Percentiles rank a stretch among this genome's conserved stretches.
These are phyloP conservation scores for Mythimna vitellina DNA, from an alignment of 2,888 invertebrate genomes.

Conservation along the genomic window DNA sequence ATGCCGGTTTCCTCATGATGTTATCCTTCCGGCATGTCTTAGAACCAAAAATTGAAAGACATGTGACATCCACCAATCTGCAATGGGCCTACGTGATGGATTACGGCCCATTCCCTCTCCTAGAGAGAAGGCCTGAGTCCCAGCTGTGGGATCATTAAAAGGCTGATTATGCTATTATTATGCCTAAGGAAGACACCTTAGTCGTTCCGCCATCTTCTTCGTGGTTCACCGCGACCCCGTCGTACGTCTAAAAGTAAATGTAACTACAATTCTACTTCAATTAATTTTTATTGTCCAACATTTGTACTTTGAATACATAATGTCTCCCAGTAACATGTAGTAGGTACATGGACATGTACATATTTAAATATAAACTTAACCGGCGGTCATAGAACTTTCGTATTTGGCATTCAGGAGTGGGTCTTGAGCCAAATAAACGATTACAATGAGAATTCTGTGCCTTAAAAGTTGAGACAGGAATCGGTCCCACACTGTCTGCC, in stretches of 20 bases:
- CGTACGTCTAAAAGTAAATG: constrained; percentile 34
- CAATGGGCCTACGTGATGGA: no score
- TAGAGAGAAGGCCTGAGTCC: no score
- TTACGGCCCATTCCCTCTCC: no score
- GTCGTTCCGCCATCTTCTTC: no score
- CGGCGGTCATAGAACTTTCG: constrained; percentile 85
- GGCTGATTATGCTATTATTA: background rate
- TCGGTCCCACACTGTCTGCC: constrained; percentile 87
- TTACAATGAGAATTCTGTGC: constrained; percentile 85
- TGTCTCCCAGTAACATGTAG: constrained; percentile 62
- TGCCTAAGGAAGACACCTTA: no score
- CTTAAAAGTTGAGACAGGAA: constrained; percentile 75
- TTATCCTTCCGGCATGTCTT: no score
- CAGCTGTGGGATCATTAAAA: no score
- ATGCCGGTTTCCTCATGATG: no score
- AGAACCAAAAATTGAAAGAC: no score
- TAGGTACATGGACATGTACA: constrained; percentile 61
- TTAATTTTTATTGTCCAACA: constrained; percentile 69
- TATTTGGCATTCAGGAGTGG: constrained; percentile 86
- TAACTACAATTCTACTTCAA: constrained; percentile 63
- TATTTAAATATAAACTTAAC: constrained; percentile 72
- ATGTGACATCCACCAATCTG: no score
- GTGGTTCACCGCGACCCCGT: no score
- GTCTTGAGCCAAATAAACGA: constrained; percentile 87
- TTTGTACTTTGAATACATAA: constrained; percentile 67